phyloP scores from a whole-genome alignment of 2,113 vertebrate genomes.

The Melanocharis versteri region DNA sequence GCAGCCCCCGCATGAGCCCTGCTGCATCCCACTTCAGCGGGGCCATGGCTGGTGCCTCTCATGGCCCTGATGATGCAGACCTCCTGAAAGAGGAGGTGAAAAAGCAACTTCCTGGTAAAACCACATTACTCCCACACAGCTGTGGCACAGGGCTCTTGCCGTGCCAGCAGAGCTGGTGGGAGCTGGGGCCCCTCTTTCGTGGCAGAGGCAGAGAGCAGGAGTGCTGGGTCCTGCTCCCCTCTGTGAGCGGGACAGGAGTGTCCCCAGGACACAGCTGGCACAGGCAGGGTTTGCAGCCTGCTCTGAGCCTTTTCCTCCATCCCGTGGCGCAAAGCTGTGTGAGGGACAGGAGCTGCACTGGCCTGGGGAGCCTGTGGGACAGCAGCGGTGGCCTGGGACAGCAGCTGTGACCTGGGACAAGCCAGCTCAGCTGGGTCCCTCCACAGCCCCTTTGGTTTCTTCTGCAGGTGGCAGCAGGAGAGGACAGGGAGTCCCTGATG shows the following conservation, averaged over 20 bases:
- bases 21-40: fast-evolving
- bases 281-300: background rate
- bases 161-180: background rate
- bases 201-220: background rate
- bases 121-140: background rate
- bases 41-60: fast-evolving
- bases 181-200: background rate
- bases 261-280: background rate
- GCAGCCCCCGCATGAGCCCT: fast-evolving
- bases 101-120: constrained; percentile 16
- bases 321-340: fast-evolving
- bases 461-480: constrained; percentile 17
- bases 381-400: fast-evolving
- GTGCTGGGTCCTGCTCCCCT: background rate
- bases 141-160: fast-evolving
- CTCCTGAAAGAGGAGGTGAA: background rate
- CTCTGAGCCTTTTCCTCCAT: background rate
- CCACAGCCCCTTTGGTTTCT: background rate
- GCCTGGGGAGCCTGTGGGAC: background rate
- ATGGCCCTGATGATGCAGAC: background rate
- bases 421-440: background rate
- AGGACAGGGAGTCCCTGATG: background rate
- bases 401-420: fast-evolving
- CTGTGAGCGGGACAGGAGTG: background rate
- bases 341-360: background rate